A percentile compares a stretch with the other conserved stretches of the same genome.
Evolutionary conservation across 2,888 invertebrate species (phyloP).

Genomic region (Lycaena phlaeas): DNA sequence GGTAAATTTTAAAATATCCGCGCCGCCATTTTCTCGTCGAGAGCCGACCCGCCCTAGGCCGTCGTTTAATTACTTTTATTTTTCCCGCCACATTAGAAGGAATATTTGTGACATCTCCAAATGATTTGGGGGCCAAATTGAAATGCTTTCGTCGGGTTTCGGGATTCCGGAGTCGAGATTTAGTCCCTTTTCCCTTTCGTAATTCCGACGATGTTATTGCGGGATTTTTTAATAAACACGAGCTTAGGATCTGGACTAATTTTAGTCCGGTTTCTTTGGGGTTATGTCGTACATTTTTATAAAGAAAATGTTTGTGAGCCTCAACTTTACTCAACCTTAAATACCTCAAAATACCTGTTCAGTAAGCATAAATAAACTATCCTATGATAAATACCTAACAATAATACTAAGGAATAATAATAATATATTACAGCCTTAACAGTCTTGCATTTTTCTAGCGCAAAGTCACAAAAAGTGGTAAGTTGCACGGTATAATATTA

Average conservation of each 20-base stretch:
- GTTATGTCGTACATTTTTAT: too few species aligned
- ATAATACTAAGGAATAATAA: too few species aligned
- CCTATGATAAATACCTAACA: too few species aligned
- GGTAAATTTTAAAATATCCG: conserved; percentile 23
- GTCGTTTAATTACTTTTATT: conserved; percentile 52
- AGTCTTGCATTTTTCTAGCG: too few species aligned
- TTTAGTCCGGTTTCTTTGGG: too few species aligned
- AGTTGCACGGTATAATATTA: too few species aligned
- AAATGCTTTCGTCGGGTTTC: conserved; percentile 9
- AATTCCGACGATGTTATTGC: not conserved
- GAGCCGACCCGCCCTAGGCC: conserved; percentile 33
- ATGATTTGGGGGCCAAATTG: conserved; percentile 18
- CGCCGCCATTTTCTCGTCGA: conserved; percentile 26
- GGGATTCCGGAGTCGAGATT: not conserved
- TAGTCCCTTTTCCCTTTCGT: not conserved
- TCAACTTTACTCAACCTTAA: too few species aligned
- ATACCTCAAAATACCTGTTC: too few species aligned
- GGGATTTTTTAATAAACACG: not conserved
- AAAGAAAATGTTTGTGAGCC: too few species aligned
- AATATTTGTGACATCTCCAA: conserved; percentile 26
- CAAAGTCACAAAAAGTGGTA: too few species aligned
- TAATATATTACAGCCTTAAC: too few species aligned
- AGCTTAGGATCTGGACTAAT: not conserved
- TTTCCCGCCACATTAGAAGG: conserved; percentile 28
- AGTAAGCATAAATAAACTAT: too few species aligned